Base-by-base conservation (phyloP, 2,797 vertebrate species). In the Oceanodroma leucorhoa region DNA sequence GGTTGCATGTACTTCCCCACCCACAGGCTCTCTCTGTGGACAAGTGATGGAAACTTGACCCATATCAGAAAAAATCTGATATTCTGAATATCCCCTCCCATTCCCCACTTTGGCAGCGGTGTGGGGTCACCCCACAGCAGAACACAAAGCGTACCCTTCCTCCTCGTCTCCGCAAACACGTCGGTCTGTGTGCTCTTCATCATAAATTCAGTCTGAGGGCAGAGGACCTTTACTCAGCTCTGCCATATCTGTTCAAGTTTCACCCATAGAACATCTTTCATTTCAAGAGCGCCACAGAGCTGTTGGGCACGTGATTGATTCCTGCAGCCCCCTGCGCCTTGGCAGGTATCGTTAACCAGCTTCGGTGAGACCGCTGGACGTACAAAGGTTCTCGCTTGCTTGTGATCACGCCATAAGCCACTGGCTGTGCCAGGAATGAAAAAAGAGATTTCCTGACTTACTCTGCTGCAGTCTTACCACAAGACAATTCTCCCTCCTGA, bases 311-410 rank as follows among this genome's bases (percentile, higher is more conserved):
- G 1, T 66, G 26, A 57, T 50, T 71, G 76, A 67, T 93, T 86
- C 36, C 41, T 78, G 80, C 60, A 89, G 65, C 61, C 76, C 48
- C 36, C 55, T 80, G 54, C 10, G 10, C 82, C 23, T 89, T 24
- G 54, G 57, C 65, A 36, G 23, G 7, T 72, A 36, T 80, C 2
- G 1, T 32, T 92, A 93, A 64, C 20, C 41, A 32, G n/a, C 67
- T 88, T 88, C 0, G 2, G n/a, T 2, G 2, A 36, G 53, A 30
- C 36, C 0, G 0, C 41, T 77, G 70, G 69, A 24, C 0, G 0
- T 40, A 24, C 38, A 87, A 51, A 73, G 55, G 43, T 36, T 73
- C 60, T 94, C 0, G 0, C 22, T 76, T 36, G 22, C 67, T 71
- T 90, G 32, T 66, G 90, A 55, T 93, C 46, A 16, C 0, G 1